These are phyloP conservation scores for Eriocheir sinensis DNA, from an alignment of 1,140 invertebrate species.

Conservation along the genomic window DNA sequence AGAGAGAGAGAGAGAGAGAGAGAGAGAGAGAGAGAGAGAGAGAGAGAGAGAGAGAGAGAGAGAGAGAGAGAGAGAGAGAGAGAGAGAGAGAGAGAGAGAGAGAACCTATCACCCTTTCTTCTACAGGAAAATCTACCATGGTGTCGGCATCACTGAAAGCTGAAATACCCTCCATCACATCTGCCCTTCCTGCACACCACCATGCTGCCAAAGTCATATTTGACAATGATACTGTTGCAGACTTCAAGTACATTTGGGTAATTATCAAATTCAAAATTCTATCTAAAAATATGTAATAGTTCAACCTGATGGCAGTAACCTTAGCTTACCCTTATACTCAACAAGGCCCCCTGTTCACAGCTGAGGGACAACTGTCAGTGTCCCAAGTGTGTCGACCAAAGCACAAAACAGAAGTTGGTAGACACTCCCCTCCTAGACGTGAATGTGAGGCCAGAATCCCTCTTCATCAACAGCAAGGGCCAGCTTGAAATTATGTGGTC, in stretches of 20 bases:
- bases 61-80: no score
- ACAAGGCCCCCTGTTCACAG: conserved; percentile 69
- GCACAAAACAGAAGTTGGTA: conserved; percentile 81
- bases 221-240: conserved; percentile 80
- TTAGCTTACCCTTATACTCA: background rate
- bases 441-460: conserved; percentile 80
- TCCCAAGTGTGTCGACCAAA: conserved; percentile 80
- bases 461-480: conserved; percentile 80
- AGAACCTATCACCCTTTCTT: background rate
- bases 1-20: no score
- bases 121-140: conserved; percentile 68
- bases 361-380: conserved; percentile 81
- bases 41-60: no score
- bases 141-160: conserved; percentile 51
- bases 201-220: conserved; percentile 82
- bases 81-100: background rate
- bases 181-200: conserved; percentile 78
- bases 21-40: no score
- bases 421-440: conserved; percentile 81
- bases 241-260: conserved; percentile 81
- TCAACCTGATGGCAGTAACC: background rate
- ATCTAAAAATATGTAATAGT: background rate
- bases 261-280: conserved; percentile 17
- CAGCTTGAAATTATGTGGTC: conserved; percentile 80
- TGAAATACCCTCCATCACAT: conserved; percentile 61